Percentiles rank a stretch among this genome's conserved stretches.
phyloP scores from a whole-genome alignment of 2,888 invertebrate species.

The Pammene aurita region DNA sequence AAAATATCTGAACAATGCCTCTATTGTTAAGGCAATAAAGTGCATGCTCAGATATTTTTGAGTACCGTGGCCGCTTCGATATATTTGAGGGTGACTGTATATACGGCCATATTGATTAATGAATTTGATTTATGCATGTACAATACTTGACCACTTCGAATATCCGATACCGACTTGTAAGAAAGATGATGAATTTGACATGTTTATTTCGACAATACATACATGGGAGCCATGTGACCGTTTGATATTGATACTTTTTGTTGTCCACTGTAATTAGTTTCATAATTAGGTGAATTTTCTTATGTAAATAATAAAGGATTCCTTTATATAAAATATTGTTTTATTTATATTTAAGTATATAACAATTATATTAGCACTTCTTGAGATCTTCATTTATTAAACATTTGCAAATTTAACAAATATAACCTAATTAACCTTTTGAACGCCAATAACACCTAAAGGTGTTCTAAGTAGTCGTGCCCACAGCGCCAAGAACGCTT shows the following conservation, averaged over 20 bases:
- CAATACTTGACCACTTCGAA: slow-evolving; percentile 4
- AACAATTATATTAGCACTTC: not conserved
- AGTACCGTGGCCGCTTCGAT: no score
- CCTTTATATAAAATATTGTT: slow-evolving; percentile 68
- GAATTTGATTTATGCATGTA: slow-evolving; percentile 11
- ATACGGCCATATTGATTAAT: no score
- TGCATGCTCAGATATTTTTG: no score
- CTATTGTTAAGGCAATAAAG: no score
- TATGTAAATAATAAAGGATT: slow-evolving; percentile 82
- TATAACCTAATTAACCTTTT: not conserved
- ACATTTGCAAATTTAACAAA: slow-evolving; percentile 20
- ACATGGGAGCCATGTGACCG: slow-evolving; percentile 62
- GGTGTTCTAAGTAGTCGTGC: no score
- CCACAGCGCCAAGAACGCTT: no score
- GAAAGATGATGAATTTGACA: slow-evolving; percentile 43
- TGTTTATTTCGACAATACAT: slow-evolving; percentile 40
- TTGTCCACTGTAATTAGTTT: slow-evolving; percentile 80
- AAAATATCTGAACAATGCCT: no score
- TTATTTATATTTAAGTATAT: slow-evolving; percentile 46
- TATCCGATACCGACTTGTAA: slow-evolving; percentile 21
- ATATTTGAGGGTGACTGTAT: no score
- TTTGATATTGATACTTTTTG: slow-evolving; percentile 78
- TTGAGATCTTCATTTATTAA: slow-evolving; percentile 41
- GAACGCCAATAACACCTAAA: no score
- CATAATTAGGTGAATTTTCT: slow-evolving; percentile 80